Percentiles rank a stretch among this genome's conserved stretches.
phyloP scores from a whole-genome alignment of 1,140 invertebrate genomes.

The Ips typographus region DNA sequence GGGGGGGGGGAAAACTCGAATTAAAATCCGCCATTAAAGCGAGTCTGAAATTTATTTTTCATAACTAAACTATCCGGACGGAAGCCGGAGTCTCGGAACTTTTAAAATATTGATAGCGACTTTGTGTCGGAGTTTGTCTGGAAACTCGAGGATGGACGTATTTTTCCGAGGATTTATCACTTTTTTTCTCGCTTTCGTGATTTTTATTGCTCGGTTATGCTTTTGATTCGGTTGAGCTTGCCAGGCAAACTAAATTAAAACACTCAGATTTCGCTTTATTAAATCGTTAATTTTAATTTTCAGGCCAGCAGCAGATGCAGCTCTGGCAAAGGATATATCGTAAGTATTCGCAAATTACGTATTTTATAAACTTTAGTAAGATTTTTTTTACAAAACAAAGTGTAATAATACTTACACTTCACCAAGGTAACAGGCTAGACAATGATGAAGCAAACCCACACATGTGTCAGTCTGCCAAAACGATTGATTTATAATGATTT shows the following conservation, averaged over 20 bases:
- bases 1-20: constrained; percentile 14
- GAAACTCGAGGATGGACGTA: not conserved
- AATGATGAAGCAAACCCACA: too few species aligned
- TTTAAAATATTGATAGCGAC: constrained; percentile 35
- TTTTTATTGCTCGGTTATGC: not conserved
- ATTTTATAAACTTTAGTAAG: not conserved
- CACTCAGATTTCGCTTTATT: too few species aligned
- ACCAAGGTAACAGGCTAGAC: too few species aligned
- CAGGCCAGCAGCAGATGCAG: constrained; percentile 83
- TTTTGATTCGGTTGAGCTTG: too few species aligned
- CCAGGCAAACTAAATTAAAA: too few species aligned
- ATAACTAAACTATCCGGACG: constrained; percentile 22
- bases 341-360: constrained; percentile 58
- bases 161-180: not conserved
- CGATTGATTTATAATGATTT: too few species aligned
- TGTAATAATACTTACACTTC: too few species aligned
- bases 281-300: constrained; percentile 37
- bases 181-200: not conserved
- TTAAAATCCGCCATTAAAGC: constrained; percentile 28
- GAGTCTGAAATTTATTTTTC: constrained; percentile 30
- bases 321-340: constrained; percentile 87
- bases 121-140: constrained; percentile 17
- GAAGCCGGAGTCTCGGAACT: constrained; percentile 23
- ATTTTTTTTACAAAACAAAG: too few species aligned
- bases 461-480: too few species aligned